These are phyloP conservation scores for Upupa epops DNA, from an alignment of 2,113 vertebrate genomes.

Conservation along the genomic window DNA sequence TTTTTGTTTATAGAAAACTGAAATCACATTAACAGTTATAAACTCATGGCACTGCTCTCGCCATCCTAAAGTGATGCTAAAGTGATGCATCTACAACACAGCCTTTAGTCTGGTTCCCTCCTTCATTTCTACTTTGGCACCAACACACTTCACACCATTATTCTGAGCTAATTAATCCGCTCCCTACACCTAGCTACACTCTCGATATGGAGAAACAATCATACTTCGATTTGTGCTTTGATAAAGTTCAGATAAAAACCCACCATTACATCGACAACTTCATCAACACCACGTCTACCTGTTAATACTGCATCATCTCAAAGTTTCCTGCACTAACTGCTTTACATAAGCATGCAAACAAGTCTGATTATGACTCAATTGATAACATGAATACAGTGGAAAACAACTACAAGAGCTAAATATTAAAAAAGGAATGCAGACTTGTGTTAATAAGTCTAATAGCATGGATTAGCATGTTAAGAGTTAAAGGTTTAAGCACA, in stretches of 20 bases:
- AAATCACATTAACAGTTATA: conserved; percentile 59
- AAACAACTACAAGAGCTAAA: conserved; percentile 70
- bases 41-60: conserved; percentile 51
- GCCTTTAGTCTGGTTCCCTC: conserved; percentile 28
- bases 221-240: conserved; percentile 48
- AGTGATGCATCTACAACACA: background rate
- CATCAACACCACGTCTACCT: conserved; percentile 65
- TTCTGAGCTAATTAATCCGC: conserved; percentile 31
- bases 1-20: conserved; percentile 53
- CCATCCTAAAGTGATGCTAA: background rate
- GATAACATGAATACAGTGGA: conserved; percentile 64
- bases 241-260: conserved; percentile 16
- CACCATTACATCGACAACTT: conserved; percentile 56
- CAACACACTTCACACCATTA: conserved; percentile 48
- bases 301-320: conserved; percentile 51
- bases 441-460: conserved; percentile 46
- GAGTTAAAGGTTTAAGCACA: background rate
- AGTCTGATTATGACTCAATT: conserved; percentile 59
- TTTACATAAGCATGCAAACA: conserved; percentile 76
- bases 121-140: conserved; percentile 74
- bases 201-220: conserved; percentile 29
- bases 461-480: background rate
- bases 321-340: conserved; percentile 52
- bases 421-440: conserved; percentile 59
- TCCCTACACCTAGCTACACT: background rate